A percentile compares a stretch with the other conserved stretches of the same genome.
Conservation (phyloP, 1,140 invertebrate genomes). For the Pogonomyrmex barbatus region DNA sequence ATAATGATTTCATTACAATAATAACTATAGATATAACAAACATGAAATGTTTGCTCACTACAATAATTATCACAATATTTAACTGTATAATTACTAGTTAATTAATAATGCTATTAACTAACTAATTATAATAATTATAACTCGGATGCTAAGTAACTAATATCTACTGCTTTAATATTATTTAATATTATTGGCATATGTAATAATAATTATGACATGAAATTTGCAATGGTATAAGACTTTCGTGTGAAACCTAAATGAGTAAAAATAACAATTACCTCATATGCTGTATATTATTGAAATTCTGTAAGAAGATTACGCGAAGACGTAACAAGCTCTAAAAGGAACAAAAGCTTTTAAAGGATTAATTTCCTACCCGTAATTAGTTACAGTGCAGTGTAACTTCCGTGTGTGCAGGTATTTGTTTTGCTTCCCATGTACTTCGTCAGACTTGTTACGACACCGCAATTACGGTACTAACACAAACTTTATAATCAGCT, state of each 20-base stretch:
- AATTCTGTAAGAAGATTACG: slow-evolving; percentile 24
- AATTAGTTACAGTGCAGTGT: slow-evolving; percentile 40
- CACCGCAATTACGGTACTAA: slow-evolving; percentile 40
- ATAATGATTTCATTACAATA: slow-evolving; percentile 6
- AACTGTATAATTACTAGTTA: slow-evolving; percentile 19
- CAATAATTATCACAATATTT: slow-evolving; percentile 49
- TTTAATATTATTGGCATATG: neutral
- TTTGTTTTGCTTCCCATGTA: slow-evolving; percentile 34
- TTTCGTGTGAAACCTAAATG: neutral
- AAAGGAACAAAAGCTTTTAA: slow-evolving; percentile 37
- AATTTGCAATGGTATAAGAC: neutral
- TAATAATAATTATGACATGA: neutral
- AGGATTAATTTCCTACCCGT: slow-evolving; percentile 44
- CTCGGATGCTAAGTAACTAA: slow-evolving; percentile 23
- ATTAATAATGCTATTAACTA: slow-evolving; percentile 15
- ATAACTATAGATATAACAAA: slow-evolving; percentile 10
- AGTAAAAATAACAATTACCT: neutral
- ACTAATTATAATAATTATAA: slow-evolving; percentile 34
- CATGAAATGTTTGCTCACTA: slow-evolving; percentile 15
- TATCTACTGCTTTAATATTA: neutral
- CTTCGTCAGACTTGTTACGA: slow-evolving; percentile 35
- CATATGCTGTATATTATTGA: slow-evolving; percentile 13
- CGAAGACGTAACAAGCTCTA: slow-evolving; percentile 16
- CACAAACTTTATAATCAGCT: slow-evolving; percentile 41
- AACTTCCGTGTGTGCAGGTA: slow-evolving; percentile 25